phyloP scores from a whole-genome alignment of 2,113 vertebrate genomes.

The Pogonocichla stellata region DNA sequence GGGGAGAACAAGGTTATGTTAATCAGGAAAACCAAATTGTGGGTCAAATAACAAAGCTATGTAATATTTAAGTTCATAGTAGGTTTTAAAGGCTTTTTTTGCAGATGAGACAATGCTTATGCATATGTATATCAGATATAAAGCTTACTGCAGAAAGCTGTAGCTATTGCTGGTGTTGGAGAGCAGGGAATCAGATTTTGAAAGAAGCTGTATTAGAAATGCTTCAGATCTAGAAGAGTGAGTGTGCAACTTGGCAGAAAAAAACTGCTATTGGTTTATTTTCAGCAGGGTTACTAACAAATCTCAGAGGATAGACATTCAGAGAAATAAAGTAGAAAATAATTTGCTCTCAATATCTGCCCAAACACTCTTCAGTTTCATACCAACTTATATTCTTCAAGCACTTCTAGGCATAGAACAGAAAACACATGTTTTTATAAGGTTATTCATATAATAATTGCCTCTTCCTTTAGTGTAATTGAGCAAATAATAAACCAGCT shows the following conservation, averaged over 20 bases:
- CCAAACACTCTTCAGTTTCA: neutral
- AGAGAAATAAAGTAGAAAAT: neutral
- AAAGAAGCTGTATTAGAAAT: neutral
- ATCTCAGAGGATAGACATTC: neutral
- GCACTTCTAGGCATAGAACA: neutral
- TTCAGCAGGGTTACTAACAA: neutral
- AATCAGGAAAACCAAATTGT: neutral
- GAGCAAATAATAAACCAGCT: neutral
- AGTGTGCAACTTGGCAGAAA: neutral
- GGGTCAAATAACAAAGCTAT: neutral
- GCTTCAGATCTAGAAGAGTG: neutral
- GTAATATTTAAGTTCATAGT: neutral
- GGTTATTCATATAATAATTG: neutral
- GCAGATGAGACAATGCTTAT: neutral
- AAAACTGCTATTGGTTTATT: neutral
- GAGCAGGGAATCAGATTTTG: neutral
- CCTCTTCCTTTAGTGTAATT: neutral
- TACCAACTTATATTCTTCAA: neutral
- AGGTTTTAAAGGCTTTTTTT: neutral
- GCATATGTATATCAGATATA: neutral
- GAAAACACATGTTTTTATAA: neutral
- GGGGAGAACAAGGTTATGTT: neutral
- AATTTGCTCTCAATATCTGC: neutral
- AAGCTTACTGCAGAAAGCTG: neutral
- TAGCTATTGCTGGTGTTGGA: neutral